These are phyloP conservation scores for Eilema depressum DNA, from an alignment of 2,888 invertebrate genomes.

Conservation along the genomic window DNA sequence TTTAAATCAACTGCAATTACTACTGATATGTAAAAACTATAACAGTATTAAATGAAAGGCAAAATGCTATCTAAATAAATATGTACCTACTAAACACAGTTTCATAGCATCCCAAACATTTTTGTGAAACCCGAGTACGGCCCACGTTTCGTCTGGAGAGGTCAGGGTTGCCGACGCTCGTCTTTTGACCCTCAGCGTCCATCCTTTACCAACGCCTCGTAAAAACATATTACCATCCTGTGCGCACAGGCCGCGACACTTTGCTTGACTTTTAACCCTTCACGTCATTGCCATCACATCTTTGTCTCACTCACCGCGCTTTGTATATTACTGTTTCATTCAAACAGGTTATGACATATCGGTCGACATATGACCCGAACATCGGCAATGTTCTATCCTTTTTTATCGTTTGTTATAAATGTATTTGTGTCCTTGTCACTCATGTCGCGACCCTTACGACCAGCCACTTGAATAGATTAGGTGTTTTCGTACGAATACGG, in stretches of 20 bases:
- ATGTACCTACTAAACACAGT: not conserved
- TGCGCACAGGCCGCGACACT: conserved; percentile 83
- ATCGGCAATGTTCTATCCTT: conserved; percentile 70
- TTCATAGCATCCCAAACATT: conserved; percentile 3
- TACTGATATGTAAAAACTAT: not conserved
- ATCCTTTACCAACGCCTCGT: conserved; percentile 62
- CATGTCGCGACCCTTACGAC: conserved; percentile 82
- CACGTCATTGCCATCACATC: conserved; percentile 81
- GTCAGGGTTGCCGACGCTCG: conserved; percentile 85
- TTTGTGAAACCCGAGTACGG: conserved; percentile 68
- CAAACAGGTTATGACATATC: conserved; percentile 86
- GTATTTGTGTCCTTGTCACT: conserved; percentile 70
- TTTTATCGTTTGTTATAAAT: conserved; percentile 65
- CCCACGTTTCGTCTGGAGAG: conserved; percentile 75
- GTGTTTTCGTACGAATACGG: conserved; percentile 81
- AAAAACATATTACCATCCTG: conserved; percentile 60
- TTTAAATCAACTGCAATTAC: not conserved
- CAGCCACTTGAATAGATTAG: conserved; percentile 86
- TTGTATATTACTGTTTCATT: conserved; percentile 69
- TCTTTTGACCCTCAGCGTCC: conserved; percentile 81
- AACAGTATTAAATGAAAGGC: not conserved
- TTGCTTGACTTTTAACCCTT: conserved; percentile 85
- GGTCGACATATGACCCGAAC: conserved; percentile 83
- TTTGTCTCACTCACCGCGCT: conserved; percentile 62
- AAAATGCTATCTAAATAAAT: not conserved